phyloP scores from a whole-genome alignment of 2,888 invertebrate genomes.

The Parasteatoda lunata region DNA sequence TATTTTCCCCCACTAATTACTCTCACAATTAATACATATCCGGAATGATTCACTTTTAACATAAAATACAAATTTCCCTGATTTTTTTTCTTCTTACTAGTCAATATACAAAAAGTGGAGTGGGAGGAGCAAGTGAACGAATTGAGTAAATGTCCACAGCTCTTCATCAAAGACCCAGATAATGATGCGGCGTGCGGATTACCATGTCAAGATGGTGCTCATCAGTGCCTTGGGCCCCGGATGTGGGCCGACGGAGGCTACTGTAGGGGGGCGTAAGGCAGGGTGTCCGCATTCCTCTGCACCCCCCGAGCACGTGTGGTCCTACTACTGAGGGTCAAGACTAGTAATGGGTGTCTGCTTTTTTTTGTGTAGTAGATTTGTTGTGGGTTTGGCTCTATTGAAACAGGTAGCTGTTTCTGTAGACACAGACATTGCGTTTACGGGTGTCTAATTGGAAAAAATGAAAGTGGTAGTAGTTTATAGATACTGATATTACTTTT shows the following conservation, averaged over 20 bases:
- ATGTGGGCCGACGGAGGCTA: slow-evolving; percentile 60
- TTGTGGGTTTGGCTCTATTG: slow-evolving; percentile 45
- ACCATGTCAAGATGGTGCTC: slow-evolving; percentile 59
- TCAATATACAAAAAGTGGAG: too few relatives aligned
- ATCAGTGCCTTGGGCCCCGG: slow-evolving; percentile 61
- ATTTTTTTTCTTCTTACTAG: too few relatives aligned
- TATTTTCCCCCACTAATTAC: too few relatives aligned
- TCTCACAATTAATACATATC: too few relatives aligned
- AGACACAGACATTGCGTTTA: neutral
- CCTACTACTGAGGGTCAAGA: slow-evolving; percentile 38
- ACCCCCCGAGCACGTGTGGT: slow-evolving; percentile 49
- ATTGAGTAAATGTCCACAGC: slow-evolving; percentile 30
- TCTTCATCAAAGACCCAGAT: slow-evolving; percentile 27
- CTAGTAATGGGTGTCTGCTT: slow-evolving; percentile 15
- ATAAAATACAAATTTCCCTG: too few relatives aligned
- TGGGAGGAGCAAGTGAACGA: slow-evolving; percentile 13
- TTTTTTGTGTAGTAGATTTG: slow-evolving; percentile 31
- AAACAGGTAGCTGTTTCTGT: slow-evolving; percentile 38
- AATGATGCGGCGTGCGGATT: slow-evolving; percentile 49
- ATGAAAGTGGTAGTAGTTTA: too few relatives aligned
- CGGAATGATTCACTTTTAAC: too few relatives aligned
- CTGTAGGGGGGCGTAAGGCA: slow-evolving; percentile 30
- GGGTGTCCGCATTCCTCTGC: slow-evolving; percentile 61
- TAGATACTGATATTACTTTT: too few relatives aligned
- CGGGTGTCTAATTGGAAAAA: neutral